Base-by-base conservation (phyloP, 2,113 vertebrate genomes). In the Halcyon senegalensis region DNA sequence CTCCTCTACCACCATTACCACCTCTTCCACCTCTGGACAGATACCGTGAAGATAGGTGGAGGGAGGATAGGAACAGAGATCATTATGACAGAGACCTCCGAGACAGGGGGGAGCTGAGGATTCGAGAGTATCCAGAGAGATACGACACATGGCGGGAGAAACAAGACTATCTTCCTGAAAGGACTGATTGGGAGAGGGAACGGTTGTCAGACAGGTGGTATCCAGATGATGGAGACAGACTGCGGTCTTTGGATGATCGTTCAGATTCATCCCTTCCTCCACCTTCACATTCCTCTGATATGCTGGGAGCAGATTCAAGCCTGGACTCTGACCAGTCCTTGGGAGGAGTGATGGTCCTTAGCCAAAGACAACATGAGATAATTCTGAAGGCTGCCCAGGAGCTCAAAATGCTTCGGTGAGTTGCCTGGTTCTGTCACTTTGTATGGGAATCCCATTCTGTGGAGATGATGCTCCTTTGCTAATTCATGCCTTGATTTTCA, bases 321-420 rank as follows among this genome's bases (percentile, higher is more conserved):
- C 85, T 97, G 92, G 98, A 99, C 82, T 96, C 97, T 78, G 96
- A 98, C 30, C 96, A 97, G 73, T 95, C 98, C 50, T 85, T 98
- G 95, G 98, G 98, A 94, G 97, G 98, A 90, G 98, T 99, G 70
- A 99, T 99, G 96, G 99, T 99, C n/a, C 98, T 99, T 87, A 99
- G 99, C 95, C 99, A 99, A 91, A 99, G 99, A 93, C 99, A 99
- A 87, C 99, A 99, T 92, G 99, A 99, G 97, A 99, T 99, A 95
- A 99, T 99, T 97, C 97, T 99, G 96, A 99, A 99, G 98, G 99
- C 99, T 97, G 99, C 99, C 62, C 99, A 99, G 96, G 99, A 99
- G 94, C 98, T 99, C 82, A 99, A 99, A 98, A 98, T 99, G 98
- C 99, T 99, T 94, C 98, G 99, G 99, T 99, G 98, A 98, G 97